Conservation (phyloP, 2,888 invertebrate genomes). For the Tridacna gigas region DNA sequence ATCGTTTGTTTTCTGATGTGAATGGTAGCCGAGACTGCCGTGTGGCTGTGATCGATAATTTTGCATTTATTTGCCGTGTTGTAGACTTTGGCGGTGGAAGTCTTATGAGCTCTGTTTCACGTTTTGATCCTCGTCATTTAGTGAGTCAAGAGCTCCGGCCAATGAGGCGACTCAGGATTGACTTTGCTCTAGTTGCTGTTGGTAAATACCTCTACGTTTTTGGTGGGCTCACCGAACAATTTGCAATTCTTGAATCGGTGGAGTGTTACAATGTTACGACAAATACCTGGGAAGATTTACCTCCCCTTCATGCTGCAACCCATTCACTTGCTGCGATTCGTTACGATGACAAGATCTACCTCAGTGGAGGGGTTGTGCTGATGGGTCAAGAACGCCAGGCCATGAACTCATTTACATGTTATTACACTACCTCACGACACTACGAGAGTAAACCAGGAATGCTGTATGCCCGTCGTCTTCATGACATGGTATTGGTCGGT, state of each 20-base stretch:
- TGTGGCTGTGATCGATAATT: conserved; percentile 82
- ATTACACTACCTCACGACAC: conserved; percentile 74
- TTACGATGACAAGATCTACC: conserved; percentile 78
- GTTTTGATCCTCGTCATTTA: conserved; percentile 84
- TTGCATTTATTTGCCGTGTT: conserved; percentile 83
- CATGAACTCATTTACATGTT: conserved; percentile 78
- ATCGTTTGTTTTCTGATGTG: conserved; percentile 81
- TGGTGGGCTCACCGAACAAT: conserved; percentile 82
- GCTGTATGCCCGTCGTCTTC: conserved; percentile 82
- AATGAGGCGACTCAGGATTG: conserved; percentile 80
- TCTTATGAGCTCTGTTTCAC: conserved; percentile 82
- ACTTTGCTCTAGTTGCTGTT: conserved; percentile 81
- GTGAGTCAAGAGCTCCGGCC: conserved; percentile 81
- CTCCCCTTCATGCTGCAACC: conserved; percentile 79
- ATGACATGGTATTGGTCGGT: conserved; percentile 81
- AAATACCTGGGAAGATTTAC: conserved; percentile 82
- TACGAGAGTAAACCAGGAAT: conserved; percentile 81
- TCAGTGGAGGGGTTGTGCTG: conserved; percentile 82
- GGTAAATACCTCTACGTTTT: conserved; percentile 80
- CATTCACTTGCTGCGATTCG: conserved; percentile 81
- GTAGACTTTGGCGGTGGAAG: conserved; percentile 84
- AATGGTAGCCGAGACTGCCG: conserved; percentile 83
- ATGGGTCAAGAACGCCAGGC: conserved; percentile 80
- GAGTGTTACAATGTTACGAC: conserved; percentile 81
- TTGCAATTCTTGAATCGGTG: conserved; percentile 81